Evolutionary conservation across 2,113 vertebrate species (phyloP).

Genomic region (Nerophis lumbriciformis): DNA sequence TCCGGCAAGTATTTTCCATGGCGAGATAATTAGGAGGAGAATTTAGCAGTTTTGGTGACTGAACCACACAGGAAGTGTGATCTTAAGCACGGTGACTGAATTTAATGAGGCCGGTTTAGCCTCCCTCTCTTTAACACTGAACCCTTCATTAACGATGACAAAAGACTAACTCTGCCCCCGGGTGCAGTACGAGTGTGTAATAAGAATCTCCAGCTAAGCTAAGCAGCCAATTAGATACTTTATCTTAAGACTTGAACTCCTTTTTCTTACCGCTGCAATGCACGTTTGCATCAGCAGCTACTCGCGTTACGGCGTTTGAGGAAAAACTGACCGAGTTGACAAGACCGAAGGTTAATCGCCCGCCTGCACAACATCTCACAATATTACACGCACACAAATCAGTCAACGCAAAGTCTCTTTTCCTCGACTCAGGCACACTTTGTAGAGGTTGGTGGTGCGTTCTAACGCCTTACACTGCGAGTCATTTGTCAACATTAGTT

Average conservation of each 20-base stretch:
- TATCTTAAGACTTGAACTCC: slow-evolving; percentile 31
- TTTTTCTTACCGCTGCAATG: slow-evolving; percentile 14
- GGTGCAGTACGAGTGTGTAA: slow-evolving; percentile 10
- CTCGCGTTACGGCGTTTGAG: slow-evolving; percentile 30
- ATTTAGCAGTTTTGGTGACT: slow-evolving; percentile 32
- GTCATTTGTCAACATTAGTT: slow-evolving; percentile 62
- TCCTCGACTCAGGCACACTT: slow-evolving; percentile 20
- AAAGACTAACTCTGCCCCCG: slow-evolving; percentile 30
- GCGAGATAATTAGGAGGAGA: slow-evolving; percentile 58
- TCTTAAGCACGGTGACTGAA: slow-evolving; percentile 14
- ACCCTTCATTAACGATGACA: slow-evolving; percentile 51
- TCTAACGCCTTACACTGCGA: slow-evolving; percentile 38
- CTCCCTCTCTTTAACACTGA: slow-evolving; percentile 42
- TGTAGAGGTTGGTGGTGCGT: slow-evolving; percentile 49
- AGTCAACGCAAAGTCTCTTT: background rate
- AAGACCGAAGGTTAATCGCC: slow-evolving; percentile 37
- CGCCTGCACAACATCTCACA: slow-evolving; percentile 12
- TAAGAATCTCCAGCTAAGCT: slow-evolving; percentile 31
- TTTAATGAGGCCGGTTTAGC: slow-evolving; percentile 48
- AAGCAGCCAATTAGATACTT: slow-evolving; percentile 48
- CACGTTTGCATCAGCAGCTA: background rate
- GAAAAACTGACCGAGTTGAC: slow-evolving; percentile 19
- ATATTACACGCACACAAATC: slow-evolving; percentile 8
- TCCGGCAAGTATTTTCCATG: slow-evolving; percentile 49
- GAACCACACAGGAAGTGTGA: slow-evolving; percentile 15